These are phyloP conservation scores for Thymelicus acteon DNA, from an alignment of 2,888 invertebrate species.

Conservation along the genomic window DNA sequence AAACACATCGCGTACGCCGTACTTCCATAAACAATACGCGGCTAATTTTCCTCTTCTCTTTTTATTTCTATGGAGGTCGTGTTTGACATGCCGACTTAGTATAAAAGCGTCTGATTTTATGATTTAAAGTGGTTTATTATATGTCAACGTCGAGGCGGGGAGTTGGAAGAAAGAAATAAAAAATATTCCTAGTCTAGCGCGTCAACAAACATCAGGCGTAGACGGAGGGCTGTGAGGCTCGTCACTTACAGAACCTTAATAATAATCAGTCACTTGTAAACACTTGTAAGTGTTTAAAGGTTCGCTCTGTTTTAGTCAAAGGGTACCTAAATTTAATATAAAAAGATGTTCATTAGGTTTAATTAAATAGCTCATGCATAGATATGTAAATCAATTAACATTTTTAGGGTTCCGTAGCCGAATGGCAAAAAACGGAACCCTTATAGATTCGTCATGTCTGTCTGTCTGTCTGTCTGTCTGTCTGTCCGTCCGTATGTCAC, in stretches of 20 bases:
- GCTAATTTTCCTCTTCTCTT: conserved; percentile 57
- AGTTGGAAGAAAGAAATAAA: conserved; percentile 52
- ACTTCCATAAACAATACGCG: conserved; percentile 39
- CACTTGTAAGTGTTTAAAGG: conserved; percentile 2
- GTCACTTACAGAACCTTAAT: conserved; percentile 15
- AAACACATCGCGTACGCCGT: conserved; percentile 5
- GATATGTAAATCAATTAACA: too few relatives aligned
- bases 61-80: conserved; percentile 58
- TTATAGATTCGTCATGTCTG: too few relatives aligned
- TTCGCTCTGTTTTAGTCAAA: too few relatives aligned
- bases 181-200: conserved; percentile 51
- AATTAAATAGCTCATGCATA: too few relatives aligned
- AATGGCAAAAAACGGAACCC: too few relatives aligned
- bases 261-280: conserved; percentile 9
- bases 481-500: too few relatives aligned
- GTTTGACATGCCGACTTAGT: conserved; percentile 54
- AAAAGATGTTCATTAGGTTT: too few relatives aligned
- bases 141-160: conserved; percentile 56
- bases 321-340: too few relatives aligned
- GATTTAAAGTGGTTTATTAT: conserved; percentile 65
- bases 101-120: conserved; percentile 69
- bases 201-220: conserved; percentile 58
- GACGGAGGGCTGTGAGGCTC: conserved; percentile 41
- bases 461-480: too few relatives aligned
- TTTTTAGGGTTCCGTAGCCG: too few relatives aligned